These are phyloP conservation scores for Oscarella lobularis DNA, from an alignment of 37 sponge, comb jelly and placozoan species.

Conservation along the genomic window DNA sequence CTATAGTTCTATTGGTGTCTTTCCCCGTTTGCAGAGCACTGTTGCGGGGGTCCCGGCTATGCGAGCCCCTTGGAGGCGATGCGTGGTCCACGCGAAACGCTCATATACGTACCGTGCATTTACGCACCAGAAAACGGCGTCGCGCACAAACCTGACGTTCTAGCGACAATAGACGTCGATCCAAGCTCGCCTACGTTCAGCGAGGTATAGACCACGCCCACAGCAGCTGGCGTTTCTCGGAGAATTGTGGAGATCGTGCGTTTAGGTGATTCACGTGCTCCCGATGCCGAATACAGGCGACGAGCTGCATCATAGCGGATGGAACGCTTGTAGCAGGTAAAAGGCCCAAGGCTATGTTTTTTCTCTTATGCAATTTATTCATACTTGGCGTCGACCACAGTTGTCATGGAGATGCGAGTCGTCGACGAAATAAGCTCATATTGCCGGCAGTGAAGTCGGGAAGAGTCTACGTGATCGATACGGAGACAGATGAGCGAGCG, in stretches of 20 bases:
- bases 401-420: slow-evolving; percentile 62
- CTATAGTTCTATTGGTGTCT: too few relatives aligned
- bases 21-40: too few relatives aligned
- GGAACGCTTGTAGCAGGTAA: slow-evolving; percentile 89
- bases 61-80: not conserved
- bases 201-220: too few relatives aligned
- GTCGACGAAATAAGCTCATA: slow-evolving; percentile 49
- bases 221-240: too few relatives aligned
- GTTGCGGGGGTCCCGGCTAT: slow-evolving; percentile 10
- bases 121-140: slow-evolving; percentile 37
- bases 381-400: slow-evolving; percentile 9
- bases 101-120: slow-evolving; percentile 78
- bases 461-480: slow-evolving; percentile 70
- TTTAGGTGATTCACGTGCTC: slow-evolving; percentile 60
- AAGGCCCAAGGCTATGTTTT: not conserved
- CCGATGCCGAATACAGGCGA: slow-evolving; percentile 49
- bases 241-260: too few relatives aligned
- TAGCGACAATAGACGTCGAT: slow-evolving; percentile 75
- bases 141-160: slow-evolving; percentile 68
- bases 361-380: not conserved
- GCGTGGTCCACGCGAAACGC: slow-evolving; percentile 59
- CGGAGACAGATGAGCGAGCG: slow-evolving; percentile 45
- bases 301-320: slow-evolving; percentile 84
- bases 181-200: slow-evolving; percentile 54
- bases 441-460: slow-evolving; percentile 51